Conservation (phyloP, 2,113 vertebrate genomes). For the Micronycteris hirsuta region DNA sequence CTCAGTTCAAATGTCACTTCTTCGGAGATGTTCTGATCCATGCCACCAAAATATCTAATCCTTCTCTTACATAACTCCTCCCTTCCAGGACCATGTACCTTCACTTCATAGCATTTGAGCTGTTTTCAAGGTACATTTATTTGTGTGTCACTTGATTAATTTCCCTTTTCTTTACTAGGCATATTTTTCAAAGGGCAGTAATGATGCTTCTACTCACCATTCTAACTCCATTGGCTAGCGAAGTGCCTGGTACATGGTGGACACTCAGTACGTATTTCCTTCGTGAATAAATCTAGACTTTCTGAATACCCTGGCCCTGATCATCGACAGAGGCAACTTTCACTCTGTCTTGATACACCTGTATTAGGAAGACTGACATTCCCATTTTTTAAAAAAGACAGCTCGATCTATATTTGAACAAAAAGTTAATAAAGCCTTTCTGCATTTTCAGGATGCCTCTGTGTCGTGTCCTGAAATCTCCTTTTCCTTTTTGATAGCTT, state of each 20-base stretch:
- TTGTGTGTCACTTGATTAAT: neutral
- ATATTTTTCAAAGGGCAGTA: neutral
- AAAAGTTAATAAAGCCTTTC: neutral
- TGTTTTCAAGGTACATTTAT: neutral
- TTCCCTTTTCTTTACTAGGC: neutral
- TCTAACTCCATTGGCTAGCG: neutral
- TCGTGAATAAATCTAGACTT: slow-evolving; percentile 5
- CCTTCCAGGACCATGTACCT: neutral
- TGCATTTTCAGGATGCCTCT: neutral
- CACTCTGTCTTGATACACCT: neutral
- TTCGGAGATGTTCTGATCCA: neutral
- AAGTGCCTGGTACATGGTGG: neutral
- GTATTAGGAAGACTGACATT: neutral
- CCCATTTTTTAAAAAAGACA: neutral
- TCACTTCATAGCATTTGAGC: neutral
- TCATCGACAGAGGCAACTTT: neutral
- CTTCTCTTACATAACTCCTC: neutral
- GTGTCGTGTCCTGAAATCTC: neutral
- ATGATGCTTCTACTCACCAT: neutral
- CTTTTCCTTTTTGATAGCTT: neutral
- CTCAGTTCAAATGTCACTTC: neutral
- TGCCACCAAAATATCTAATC: neutral
- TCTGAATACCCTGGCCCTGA: neutral
- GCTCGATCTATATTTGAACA: neutral
- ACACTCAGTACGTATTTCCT: neutral